phyloP scores from a whole-genome alignment of 64 coral and sea anemone genomes.

The Porites lutea region DNA sequence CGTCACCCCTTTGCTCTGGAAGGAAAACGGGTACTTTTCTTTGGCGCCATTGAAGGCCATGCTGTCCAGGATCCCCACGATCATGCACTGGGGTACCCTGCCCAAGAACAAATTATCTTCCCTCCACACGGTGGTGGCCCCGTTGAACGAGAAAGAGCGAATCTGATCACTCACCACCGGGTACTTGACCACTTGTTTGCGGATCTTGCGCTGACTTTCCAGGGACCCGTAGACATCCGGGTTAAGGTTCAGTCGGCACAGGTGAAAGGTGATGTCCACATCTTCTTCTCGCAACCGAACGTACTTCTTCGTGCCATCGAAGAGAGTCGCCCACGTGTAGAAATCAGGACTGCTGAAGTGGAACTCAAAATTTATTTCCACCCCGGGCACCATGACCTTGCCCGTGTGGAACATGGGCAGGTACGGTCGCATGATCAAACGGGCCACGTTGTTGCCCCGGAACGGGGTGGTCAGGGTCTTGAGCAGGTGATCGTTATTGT shows the following conservation, averaged over 20 bases:
- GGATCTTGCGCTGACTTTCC: background rate
- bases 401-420: background rate
- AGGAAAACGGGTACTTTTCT: constrained; percentile 20
- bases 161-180: constrained; percentile 26
- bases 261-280: constrained; percentile 4
- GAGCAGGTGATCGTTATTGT: background rate
- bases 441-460: background rate
- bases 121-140: background rate
- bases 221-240: background rate
- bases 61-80: constrained; percentile 25
- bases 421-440: background rate
- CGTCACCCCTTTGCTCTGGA: constrained; percentile 22
- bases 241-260: constrained; percentile 21
- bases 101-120: background rate
- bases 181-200: background rate
- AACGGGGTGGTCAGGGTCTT: background rate
- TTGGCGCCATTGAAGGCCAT: background rate
- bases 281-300: background rate
- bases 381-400: background rate
- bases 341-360: background rate
- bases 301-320: background rate
- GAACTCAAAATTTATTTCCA: background rate
- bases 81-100: constrained; percentile 20
- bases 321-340: background rate
- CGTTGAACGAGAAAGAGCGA: background rate